Percentiles rank a stretch among this genome's conserved stretches.
phyloP scores from a whole-genome alignment of 2,888 invertebrate species.

The Harpalus rufipes region DNA sequence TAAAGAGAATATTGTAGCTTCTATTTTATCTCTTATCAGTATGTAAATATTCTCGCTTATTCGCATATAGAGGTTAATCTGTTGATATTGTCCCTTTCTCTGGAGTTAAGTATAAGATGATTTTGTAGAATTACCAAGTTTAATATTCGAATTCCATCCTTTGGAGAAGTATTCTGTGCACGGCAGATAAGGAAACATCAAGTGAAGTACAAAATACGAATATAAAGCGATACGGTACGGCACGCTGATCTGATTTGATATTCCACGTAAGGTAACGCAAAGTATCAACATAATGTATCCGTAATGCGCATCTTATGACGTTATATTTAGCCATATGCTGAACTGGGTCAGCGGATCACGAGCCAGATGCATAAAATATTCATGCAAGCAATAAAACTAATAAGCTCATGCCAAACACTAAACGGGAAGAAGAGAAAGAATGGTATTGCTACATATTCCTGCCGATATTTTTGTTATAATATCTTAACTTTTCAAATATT shows the following conservation, averaged over 20 bases:
- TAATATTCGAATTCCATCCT: slow-evolving; percentile 15
- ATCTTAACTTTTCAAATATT: too few species aligned
- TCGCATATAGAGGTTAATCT: slow-evolving; percentile 27
- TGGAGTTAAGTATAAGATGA: slow-evolving; percentile 21
- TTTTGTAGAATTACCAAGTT: slow-evolving; percentile 28
- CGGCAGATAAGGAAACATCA: slow-evolving; percentile 29
- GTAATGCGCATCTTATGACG: slow-evolving; percentile 60
- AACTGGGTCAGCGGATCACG: slow-evolving; percentile 41
- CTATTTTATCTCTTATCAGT: slow-evolving; percentile 22
- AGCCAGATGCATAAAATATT: slow-evolving; percentile 41
- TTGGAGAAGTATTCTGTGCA: background rate
- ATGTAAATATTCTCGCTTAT: slow-evolving; percentile 6
- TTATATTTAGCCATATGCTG: slow-evolving; percentile 39
- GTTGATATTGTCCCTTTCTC: slow-evolving; percentile 8
- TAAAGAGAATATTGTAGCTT: background rate
- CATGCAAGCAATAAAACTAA: slow-evolving; percentile 50
- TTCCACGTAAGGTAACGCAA: slow-evolving; percentile 34
- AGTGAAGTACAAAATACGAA: slow-evolving; percentile 56
- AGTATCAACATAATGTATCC: slow-evolving; percentile 58
- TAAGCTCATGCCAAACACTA: slow-evolving; percentile 20
- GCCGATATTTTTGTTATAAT: too few species aligned
- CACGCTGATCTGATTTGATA: slow-evolving; percentile 48
- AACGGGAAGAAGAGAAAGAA: background rate
- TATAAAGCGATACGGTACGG: slow-evolving; percentile 47
- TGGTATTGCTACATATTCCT: background rate